phyloP scores from a whole-genome alignment of 1,140 invertebrate genomes.

The Bombus cullumanus region DNA sequence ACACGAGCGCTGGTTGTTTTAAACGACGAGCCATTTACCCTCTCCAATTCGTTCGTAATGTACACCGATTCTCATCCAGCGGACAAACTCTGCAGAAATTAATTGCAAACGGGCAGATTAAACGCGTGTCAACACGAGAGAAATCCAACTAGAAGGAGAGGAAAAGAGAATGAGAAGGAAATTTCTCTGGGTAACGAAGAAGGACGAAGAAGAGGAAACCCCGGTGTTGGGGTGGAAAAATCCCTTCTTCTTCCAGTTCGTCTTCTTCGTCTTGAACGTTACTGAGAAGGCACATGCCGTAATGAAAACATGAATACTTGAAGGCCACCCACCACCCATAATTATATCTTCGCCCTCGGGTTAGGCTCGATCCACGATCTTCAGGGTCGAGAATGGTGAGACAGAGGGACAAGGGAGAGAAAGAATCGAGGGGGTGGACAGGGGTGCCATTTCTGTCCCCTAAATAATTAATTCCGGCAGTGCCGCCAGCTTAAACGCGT shows the following conservation, averaged over 20 bases:
- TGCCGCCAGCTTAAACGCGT: constrained; percentile 78
- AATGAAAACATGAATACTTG: constrained; percentile 83
- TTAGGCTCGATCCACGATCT: constrained; percentile 71
- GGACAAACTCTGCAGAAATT: background rate
- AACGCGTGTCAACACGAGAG: constrained; percentile 33
- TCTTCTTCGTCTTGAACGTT: constrained; percentile 48
- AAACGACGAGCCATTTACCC: background rate
- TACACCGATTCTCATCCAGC: background rate
- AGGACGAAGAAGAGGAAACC: background rate
- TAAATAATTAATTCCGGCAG: constrained; percentile 82
- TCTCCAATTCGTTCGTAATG: background rate
- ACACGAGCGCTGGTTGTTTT: background rate
- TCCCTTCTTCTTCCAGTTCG: background rate
- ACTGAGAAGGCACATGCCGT: constrained; percentile 71
- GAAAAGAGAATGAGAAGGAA: background rate
- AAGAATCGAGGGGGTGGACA: constrained; percentile 66
- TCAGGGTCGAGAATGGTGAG: constrained; percentile 45
- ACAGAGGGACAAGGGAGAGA: constrained; percentile 51
- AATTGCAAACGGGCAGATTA: constrained; percentile 33
- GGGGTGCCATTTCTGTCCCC: constrained; percentile 81
- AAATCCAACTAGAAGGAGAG: background rate
- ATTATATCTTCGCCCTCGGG: constrained; percentile 81
- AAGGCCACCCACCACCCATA: constrained; percentile 79
- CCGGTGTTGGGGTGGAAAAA: constrained; percentile 64
- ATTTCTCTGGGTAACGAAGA: background rate